phyloP scores from a whole-genome alignment of 1,140 invertebrate species.

The Drosophila pseudoobscura region DNA sequence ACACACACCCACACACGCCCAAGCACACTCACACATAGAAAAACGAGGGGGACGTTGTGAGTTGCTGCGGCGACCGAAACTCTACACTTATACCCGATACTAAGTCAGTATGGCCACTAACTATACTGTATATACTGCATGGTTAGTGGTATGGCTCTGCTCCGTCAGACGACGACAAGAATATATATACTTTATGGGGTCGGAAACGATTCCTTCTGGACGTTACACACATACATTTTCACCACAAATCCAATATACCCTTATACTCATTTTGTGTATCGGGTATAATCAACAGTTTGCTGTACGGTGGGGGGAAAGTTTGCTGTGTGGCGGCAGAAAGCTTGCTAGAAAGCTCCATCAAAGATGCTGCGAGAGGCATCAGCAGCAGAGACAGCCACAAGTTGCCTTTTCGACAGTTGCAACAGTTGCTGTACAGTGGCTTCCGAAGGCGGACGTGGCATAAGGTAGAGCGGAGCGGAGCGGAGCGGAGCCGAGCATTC shows the following conservation, averaged over 20 bases:
- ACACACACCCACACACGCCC: conserved; percentile 14
- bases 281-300: conserved; percentile 64
- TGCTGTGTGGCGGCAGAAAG: conserved; percentile 14
- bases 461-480: conserved; percentile 52
- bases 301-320: conserved; percentile 31
- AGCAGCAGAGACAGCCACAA: conserved; percentile 69
- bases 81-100: too few species aligned
- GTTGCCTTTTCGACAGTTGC: conserved; percentile 77
- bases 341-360: conserved; percentile 48
- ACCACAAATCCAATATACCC: too few species aligned
- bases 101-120: too few species aligned
- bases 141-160: too few species aligned
- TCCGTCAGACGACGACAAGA: too few species aligned
- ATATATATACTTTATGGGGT: too few species aligned
- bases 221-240: too few species aligned
- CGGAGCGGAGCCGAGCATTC: conserved; percentile 33
- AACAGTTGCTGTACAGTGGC: conserved; percentile 80
- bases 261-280: too few species aligned
- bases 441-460: conserved; percentile 78
- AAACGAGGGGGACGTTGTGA: background rate
- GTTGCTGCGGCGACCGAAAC: too few species aligned
- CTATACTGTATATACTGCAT: too few species aligned
- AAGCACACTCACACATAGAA: conserved; percentile 11
- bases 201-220: too few species aligned
- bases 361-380: conserved; percentile 22